These are phyloP conservation scores for Caenorhabditis wallacei DNA, from an alignment of 2,888 invertebrate genomes.

Conservation along the genomic window DNA sequence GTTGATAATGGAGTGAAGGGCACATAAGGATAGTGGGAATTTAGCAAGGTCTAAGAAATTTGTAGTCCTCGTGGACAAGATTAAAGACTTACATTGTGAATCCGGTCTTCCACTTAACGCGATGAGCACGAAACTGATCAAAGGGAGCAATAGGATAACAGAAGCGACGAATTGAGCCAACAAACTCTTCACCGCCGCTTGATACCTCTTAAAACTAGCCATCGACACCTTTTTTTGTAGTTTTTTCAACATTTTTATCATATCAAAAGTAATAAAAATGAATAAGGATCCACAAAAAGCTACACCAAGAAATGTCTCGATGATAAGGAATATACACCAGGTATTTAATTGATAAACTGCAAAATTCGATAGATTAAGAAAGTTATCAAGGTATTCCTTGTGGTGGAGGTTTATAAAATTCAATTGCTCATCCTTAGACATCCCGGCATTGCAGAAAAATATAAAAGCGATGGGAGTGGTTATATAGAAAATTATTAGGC, in stretches of 20 bases:
- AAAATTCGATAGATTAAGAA: conserved; percentile 1
- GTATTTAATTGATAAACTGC: conserved; percentile 28
- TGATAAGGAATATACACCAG: not conserved
- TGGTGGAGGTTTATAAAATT: not conserved
- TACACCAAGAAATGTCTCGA: no score
- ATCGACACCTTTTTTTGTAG: not conserved
- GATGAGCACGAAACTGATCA: no score
- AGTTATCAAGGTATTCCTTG: conserved; percentile 7
- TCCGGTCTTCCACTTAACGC: no score
- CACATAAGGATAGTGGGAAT: not conserved
- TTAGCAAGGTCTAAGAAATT: conserved; percentile 2
- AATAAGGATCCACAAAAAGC: not conserved
- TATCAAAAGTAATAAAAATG: not conserved
- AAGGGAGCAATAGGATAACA: no score
- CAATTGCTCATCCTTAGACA: not conserved
- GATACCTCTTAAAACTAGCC: not conserved
- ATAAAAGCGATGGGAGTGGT: not conserved
- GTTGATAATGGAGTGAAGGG: conserved; percentile 13
- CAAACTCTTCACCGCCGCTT: conserved; percentile 9
- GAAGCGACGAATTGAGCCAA: conserved; percentile 33
- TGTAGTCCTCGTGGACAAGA: no score
- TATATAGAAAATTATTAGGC: not conserved
- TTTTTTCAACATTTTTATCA: not conserved
- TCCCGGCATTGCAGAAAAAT: not conserved
- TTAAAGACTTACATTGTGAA: not conserved